Base-by-base conservation (phyloP, 2,113 vertebrate genomes). In the Leiothrix lutea region DNA sequence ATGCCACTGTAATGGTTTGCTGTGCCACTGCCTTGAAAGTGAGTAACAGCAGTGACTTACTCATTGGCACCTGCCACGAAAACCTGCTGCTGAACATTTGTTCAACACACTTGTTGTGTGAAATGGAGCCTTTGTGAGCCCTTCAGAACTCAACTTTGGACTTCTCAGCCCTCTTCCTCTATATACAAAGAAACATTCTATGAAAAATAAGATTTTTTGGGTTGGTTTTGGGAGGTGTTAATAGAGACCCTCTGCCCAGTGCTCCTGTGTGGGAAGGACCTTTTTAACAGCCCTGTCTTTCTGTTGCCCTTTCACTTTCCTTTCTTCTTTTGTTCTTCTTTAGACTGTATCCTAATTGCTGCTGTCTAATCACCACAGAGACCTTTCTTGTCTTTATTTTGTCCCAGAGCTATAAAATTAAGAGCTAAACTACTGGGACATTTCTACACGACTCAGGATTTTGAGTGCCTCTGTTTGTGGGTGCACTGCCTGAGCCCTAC, bases 211-310 rank as follows among this genome's bases (percentile, higher is more conserved):
- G 62, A 4, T 77, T 26, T 36, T 57, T 78, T 4, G 65, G 73
- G 64, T 70, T 94, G 73, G 85, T 96, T 57, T n/a, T 60, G 82
- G 80, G 61, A 83, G 57, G 38, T 91, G 71, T 87, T 82, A 65
- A 64, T 28, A 35, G 25, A 89, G n/a, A 87, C 78, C 86, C 78
- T 92, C 80, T 95, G 97, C 97, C 97, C 96, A 95, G 56, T 62
- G 97, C 91, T 95, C 97, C 97, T 97, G 97, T 93, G 29, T 86
- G 77, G 88, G 87, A 95, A 78, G 84, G 80, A 80, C 85, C 44
- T 94, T 81, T 97, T 69, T 94, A 89, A 94, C 61, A 82, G 74
- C 93, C 64, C 84, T 97, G 88, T 91, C 89, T 93, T 97, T 96
- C 96, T 97, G 44, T 42, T 90, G 78, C 79, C 54, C 60, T 94